These are phyloP conservation scores for Dichetophora obliterata DNA, from an alignment of 2,888 invertebrate genomes.

Conservation along the genomic window DNA sequence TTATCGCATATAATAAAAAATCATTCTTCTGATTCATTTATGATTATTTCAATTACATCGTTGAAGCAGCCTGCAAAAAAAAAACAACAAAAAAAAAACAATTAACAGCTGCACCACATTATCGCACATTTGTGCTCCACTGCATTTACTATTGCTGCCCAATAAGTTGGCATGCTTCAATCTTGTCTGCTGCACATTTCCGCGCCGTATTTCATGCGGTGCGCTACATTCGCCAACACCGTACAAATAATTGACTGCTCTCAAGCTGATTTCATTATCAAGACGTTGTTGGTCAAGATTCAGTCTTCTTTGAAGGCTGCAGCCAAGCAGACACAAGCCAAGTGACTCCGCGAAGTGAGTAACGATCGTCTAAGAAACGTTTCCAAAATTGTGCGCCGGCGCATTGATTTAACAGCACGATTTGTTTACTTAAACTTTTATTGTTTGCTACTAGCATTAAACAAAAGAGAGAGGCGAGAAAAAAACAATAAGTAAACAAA, in stretches of 20 bases:
- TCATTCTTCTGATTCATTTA: no score
- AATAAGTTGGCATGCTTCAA: not conserved
- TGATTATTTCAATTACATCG: no score
- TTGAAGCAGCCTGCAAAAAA: not conserved
- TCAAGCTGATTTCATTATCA: conserved; percentile 28
- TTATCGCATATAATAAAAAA: no score
- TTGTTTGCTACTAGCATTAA: no score
- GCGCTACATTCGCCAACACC: conserved; percentile 11
- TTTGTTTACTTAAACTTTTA: not conserved
- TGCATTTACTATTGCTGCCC: conserved; percentile 4
- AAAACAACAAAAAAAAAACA: not conserved
- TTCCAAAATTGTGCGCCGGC: not conserved
- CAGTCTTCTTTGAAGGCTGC: conserved; percentile 46
- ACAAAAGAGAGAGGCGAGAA: not conserved
- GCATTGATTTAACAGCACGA: not conserved
- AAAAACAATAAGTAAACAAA: not conserved
- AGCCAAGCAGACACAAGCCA: conserved; percentile 41
- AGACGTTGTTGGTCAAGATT: conserved; percentile 30
- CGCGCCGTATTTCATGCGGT: not conserved
- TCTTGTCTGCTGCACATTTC: not conserved
- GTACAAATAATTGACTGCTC: conserved; percentile 7
- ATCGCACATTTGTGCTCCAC: conserved; percentile 11
- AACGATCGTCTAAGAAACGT: not conserved
- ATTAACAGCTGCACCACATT: not conserved
- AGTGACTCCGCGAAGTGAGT: not conserved